These are phyloP conservation scores for Zaprionus taronus DNA, from an alignment of 1,140 invertebrate species.

Conservation along the genomic window DNA sequence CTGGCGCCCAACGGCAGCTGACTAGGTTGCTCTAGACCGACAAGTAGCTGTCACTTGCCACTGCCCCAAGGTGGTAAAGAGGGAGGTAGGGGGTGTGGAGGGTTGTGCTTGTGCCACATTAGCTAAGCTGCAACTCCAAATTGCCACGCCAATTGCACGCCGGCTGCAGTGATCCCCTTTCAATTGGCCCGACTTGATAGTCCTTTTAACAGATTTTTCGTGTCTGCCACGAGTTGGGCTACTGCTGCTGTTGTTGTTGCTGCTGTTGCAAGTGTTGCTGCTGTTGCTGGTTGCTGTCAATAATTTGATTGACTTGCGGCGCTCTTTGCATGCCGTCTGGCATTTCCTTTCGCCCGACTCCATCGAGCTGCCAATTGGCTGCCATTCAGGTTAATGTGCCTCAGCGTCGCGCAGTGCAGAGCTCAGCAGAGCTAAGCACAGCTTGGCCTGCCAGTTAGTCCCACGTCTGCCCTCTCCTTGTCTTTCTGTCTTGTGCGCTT, in stretches of 20 bases:
- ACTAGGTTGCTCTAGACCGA: constrained; percentile 7
- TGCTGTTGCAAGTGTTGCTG: constrained; percentile 32
- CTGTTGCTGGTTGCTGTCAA: constrained; percentile 37
- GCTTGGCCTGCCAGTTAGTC: constrained; percentile 60
- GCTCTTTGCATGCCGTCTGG: constrained; percentile 65
- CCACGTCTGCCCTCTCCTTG: neutral
- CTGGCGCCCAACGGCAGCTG: constrained; percentile 42
- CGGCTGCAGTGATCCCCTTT: constrained; percentile 43
- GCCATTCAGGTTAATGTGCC: constrained; percentile 77
- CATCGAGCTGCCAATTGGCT: constrained; percentile 63
- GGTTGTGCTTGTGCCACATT: constrained; percentile 50
- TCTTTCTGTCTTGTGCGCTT: constrained; percentile 20
- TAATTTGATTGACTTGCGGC: constrained; percentile 81
- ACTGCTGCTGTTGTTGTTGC: constrained; percentile 20
- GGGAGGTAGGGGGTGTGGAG: neutral
- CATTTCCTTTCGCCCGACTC: constrained; percentile 57
- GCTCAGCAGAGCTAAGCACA: neutral
- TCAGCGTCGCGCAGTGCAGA: constrained; percentile 3
- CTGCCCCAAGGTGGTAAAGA: constrained; percentile 12
- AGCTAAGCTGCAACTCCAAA: constrained; percentile 43
- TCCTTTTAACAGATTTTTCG: constrained; percentile 79
- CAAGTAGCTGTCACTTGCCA: constrained; percentile 41
- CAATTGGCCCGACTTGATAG: constrained; percentile 72
- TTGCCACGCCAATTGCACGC: constrained; percentile 34
- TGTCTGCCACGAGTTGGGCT: constrained; percentile 23